Percentiles rank a stretch among this genome's conserved stretches.
Conservation (phyloP, 2,797 vertebrate species). For the Leptoclinus maculatus region DNA sequence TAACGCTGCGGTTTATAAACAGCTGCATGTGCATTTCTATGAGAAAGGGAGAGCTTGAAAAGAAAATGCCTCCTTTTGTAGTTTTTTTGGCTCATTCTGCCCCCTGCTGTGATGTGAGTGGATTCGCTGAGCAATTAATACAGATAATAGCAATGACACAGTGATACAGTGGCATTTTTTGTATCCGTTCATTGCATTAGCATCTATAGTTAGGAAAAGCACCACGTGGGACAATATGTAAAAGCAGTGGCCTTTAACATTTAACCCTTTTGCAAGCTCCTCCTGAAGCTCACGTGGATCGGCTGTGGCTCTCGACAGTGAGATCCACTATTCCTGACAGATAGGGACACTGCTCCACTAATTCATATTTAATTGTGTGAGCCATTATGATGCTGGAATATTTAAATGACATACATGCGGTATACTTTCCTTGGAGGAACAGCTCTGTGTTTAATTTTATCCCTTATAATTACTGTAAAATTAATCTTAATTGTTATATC, state of each 20-base stretch:
- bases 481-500: slow-evolving; percentile 78
- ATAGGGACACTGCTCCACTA: slow-evolving; percentile 69
- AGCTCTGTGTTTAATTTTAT: slow-evolving; percentile 77
- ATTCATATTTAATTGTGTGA: slow-evolving; percentile 82
- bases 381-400: slow-evolving; percentile 78
- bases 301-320: slow-evolving; percentile 34
- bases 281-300: slow-evolving; percentile 26
- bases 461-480: slow-evolving; percentile 79
- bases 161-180: slow-evolving; percentile 32
- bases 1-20: neutral
- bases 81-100: slow-evolving; percentile 24
- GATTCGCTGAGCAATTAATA: slow-evolving; percentile 42
- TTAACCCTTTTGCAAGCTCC: slow-evolving; percentile 22
- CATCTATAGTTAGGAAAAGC: slow-evolving; percentile 43
- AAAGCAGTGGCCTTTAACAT: slow-evolving; percentile 44
- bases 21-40: neutral
- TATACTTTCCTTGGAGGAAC: slow-evolving; percentile 71
- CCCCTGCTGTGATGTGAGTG: slow-evolving; percentile 24
- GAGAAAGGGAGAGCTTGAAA: slow-evolving; percentile 2
- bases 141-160: slow-evolving; percentile 25
- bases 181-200: slow-evolving; percentile 30
- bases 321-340: slow-evolving; percentile 64
- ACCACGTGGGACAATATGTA: slow-evolving; percentile 32
- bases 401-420: slow-evolving; percentile 81
- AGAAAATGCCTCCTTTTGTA: slow-evolving; percentile 32